Evolutionary conservation across 2,113 vertebrate genomes (phyloP).

Genomic region (Takifugu flavidus): DNA sequence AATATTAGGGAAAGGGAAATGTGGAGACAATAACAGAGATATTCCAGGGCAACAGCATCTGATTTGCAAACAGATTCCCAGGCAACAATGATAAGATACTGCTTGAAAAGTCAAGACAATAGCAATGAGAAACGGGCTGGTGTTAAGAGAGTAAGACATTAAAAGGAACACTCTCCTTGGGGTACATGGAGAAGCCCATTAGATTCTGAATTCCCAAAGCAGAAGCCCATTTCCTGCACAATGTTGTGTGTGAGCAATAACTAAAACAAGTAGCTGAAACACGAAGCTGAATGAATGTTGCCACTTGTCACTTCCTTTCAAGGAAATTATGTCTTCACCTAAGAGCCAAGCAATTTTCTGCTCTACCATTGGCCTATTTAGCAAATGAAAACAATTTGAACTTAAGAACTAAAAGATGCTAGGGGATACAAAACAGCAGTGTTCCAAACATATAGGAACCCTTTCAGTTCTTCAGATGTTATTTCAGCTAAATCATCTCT

Average conservation of each 20-base stretch:
- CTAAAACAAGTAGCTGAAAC: conserved; percentile 50
- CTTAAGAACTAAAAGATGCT: conserved; percentile 51
- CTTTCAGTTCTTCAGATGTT: conserved; percentile 51
- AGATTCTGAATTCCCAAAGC: conserved; percentile 51
- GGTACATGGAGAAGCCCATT: conserved; percentile 52
- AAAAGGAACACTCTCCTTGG: conserved; percentile 43
- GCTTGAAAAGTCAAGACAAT: conserved; percentile 47
- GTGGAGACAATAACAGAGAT: conserved; percentile 69
- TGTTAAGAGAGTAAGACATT: conserved; percentile 18
- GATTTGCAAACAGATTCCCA: conserved; percentile 36
- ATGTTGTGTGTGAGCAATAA: conserved; percentile 38
- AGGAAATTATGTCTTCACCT: conserved; percentile 36
- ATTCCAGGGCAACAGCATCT: conserved; percentile 52
- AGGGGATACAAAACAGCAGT: conserved; percentile 57
- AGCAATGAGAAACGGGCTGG: conserved; percentile 66
- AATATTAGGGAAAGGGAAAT: conserved; percentile 43
- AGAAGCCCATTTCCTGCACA: conserved; percentile 60
- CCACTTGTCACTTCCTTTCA: conserved; percentile 47
- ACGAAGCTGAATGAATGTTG: conserved; percentile 35
- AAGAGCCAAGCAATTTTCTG: conserved; percentile 55
- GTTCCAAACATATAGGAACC: conserved; percentile 52
- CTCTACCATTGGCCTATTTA: conserved; percentile 58
- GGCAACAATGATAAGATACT: conserved; percentile 55
- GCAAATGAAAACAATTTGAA: conserved; percentile 61
- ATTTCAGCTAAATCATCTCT: conserved; percentile 51